These are phyloP conservation scores for Drosophila kanekoi DNA, from an alignment of 2,888 invertebrate species.

Conservation along the genomic window DNA sequence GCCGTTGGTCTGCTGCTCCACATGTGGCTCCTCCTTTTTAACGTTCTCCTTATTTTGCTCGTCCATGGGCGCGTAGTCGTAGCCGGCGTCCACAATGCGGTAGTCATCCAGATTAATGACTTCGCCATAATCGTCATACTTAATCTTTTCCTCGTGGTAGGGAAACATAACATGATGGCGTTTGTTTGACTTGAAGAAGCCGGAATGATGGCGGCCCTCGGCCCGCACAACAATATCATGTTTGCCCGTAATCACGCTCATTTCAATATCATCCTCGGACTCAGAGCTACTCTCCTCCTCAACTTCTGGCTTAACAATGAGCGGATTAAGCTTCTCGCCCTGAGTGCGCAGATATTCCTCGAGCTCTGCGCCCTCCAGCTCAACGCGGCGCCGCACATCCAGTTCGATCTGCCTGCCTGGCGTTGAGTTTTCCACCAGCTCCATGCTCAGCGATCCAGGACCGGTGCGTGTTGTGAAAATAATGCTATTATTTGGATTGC, in stretches of 20 bases:
- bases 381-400: slow-evolving; percentile 89
- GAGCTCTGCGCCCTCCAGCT: slow-evolving; percentile 91
- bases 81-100: slow-evolving; percentile 90
- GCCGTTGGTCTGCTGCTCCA: slow-evolving; percentile 64
- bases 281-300: slow-evolving; percentile 91
- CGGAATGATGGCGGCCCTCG: slow-evolving; percentile 89
- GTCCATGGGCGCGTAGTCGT: slow-evolving; percentile 77
- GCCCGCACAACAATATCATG: slow-evolving; percentile 95
- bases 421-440: slow-evolving; percentile 91
- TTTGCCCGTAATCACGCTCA: slow-evolving; percentile 93
- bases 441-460: slow-evolving; percentile 92
- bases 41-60: slow-evolving; percentile 83
- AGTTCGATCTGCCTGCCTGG: slow-evolving; percentile 89
- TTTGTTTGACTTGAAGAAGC: slow-evolving; percentile 95
- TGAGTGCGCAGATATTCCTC: slow-evolving; percentile 91
- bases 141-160: slow-evolving; percentile 94
- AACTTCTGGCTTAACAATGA: slow-evolving; percentile 87
- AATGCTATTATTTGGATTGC: slow-evolving; percentile 96
- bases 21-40: slow-evolving; percentile 76
- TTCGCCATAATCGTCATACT: slow-evolving; percentile 98
- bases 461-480: slow-evolving; percentile 95
- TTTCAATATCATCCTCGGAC: slow-evolving; percentile 92
- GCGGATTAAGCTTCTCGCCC: slow-evolving; percentile 85
- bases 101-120: slow-evolving; percentile 97
- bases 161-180: slow-evolving; percentile 99